phyloP scores from a whole-genome alignment of 2,797 vertebrate genomes.

The Eulemur coronatus region DNA sequence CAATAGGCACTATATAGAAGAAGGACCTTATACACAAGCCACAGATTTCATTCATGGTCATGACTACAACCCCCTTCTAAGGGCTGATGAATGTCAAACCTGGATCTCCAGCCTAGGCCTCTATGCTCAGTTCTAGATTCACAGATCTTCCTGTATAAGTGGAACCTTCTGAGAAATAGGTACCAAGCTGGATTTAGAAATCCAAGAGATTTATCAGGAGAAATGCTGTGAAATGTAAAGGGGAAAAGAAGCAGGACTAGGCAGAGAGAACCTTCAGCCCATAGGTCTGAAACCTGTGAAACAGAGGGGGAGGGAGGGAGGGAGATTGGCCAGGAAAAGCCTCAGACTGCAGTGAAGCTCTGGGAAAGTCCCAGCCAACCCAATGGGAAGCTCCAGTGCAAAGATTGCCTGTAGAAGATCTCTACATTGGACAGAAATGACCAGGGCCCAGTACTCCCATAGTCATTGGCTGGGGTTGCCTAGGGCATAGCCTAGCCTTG shows the following conservation, averaged over 20 bases:
- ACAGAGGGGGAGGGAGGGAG: not conserved
- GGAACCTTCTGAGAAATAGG: not conserved
- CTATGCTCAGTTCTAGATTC: not conserved
- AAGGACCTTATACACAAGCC: not conserved
- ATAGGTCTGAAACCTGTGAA: not conserved
- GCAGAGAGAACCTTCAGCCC: not conserved
- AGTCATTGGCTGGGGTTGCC: not conserved
- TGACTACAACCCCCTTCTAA: not conserved
- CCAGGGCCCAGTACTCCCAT: no score
- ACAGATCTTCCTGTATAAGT: not conserved
- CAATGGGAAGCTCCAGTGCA: no score
- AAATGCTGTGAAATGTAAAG: not conserved
- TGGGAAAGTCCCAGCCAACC: not conserved
- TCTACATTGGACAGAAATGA: no score
- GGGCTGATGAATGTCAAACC: not conserved
- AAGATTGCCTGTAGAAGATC: no score
- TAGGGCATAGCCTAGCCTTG: not conserved
- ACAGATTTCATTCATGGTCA: not conserved
- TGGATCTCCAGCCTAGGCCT: not conserved
- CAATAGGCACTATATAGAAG: not conserved
- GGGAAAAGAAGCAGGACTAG: not conserved
- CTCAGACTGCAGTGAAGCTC: not conserved
- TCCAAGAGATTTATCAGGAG: not conserved
- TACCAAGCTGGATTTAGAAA: not conserved
- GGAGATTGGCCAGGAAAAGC: not conserved